Conservation (phyloP, 92 coral and sea anemone genomes). For the Nematostella vectensis region DNA sequence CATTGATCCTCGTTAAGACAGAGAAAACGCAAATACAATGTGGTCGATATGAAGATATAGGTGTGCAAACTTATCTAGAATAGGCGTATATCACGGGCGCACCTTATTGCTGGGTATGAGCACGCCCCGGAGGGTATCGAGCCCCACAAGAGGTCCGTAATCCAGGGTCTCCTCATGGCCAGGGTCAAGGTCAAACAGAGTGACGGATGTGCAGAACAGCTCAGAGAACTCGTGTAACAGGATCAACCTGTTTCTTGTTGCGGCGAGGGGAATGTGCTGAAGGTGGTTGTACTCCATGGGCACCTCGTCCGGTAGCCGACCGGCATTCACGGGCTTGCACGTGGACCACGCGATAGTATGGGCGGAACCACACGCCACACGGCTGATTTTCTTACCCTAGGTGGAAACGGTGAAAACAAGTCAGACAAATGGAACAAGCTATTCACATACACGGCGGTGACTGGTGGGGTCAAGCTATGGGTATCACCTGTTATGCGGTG, state of each 20-base stretch:
- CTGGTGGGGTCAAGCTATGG: too few species aligned
- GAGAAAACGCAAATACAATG: too few species aligned
- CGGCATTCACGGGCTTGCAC: slow-evolving; percentile 91
- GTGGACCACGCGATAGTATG: slow-evolving; percentile 99
- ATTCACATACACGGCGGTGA: neutral
- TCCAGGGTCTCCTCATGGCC: slow-evolving; percentile 38
- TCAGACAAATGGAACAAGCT: too few species aligned
- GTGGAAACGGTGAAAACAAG: too few species aligned
- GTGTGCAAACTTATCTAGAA: too few species aligned
- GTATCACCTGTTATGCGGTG: neutral
- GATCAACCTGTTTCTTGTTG: slow-evolving; percentile 79
- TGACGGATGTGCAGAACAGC: slow-evolving; percentile 80
- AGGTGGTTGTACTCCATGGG: slow-evolving; percentile 97
- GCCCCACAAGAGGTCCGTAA: slow-evolving; percentile 59
- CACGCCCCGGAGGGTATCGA: slow-evolving; percentile 85
- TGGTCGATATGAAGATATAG: too few species aligned
- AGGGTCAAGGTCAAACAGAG: slow-evolving; percentile 86
- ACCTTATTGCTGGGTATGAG: slow-evolving; percentile 88
- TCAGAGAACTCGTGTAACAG: slow-evolving; percentile 94
- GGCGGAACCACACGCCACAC: slow-evolving; percentile 98
- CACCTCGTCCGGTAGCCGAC: slow-evolving; percentile 78
- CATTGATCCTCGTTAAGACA: too few species aligned
- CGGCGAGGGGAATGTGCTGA: slow-evolving; percentile 61
- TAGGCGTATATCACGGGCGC: too few species aligned
- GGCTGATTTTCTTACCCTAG: slow-evolving; percentile 89